Conservation (phyloP, 2,113 vertebrate genomes). For the Lichenostomus cassidix region DNA sequence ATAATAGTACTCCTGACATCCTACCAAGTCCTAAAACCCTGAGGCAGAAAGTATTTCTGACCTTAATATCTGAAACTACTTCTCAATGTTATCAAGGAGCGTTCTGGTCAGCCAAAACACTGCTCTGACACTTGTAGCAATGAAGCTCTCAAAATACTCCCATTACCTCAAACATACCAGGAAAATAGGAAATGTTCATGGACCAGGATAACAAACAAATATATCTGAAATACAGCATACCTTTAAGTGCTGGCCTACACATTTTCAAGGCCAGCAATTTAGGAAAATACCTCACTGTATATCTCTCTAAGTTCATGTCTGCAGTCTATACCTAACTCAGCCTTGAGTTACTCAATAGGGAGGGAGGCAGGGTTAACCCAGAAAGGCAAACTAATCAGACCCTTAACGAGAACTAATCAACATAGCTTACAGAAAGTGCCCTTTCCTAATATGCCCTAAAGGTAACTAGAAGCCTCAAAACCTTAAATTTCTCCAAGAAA, state of each 20-base stretch:
- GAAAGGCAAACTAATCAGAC: background rate
- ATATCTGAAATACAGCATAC: background rate
- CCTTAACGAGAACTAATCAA: background rate
- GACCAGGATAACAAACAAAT: background rate
- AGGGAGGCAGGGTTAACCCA: background rate
- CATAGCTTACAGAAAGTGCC: background rate
- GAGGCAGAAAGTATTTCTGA: background rate
- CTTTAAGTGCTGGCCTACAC: background rate
- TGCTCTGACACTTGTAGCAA: background rate
- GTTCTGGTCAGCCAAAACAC: background rate
- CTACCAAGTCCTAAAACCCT: background rate
- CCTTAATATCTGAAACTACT: background rate
- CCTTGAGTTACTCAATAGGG: fast-evolving
- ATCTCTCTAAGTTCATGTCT: background rate
- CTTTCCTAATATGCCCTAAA: background rate
- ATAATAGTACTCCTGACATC: background rate
- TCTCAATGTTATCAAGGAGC: background rate
- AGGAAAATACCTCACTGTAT: background rate
- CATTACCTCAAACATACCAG: background rate
- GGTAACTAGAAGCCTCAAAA: background rate
- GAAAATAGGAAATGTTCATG: background rate
- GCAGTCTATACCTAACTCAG: background rate
- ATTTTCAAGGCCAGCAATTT: background rate
- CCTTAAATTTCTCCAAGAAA: background rate
- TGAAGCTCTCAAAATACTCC: fast-evolving